Base-by-base conservation (phyloP, 2,888 invertebrate genomes). In the Dusona sp. region DNA sequence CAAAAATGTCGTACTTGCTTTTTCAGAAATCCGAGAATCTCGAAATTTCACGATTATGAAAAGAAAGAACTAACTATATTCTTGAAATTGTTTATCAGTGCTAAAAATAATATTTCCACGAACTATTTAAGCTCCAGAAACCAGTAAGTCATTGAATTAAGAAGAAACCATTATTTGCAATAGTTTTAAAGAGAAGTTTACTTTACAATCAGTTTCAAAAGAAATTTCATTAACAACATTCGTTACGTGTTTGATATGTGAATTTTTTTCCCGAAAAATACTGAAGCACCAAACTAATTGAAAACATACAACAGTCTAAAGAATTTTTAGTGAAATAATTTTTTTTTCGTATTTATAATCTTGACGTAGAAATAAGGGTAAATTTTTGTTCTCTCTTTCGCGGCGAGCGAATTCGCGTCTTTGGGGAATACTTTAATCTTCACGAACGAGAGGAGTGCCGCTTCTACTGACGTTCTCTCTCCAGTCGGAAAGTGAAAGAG, bases 341-440 rank as follows among this genome's bases (percentile, higher is more conserved):
- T 38, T 54, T 57, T 73, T 73, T 54, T 54, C 36, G 36, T 73
- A 33, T 74, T 74, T 61, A 42, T 61, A 61, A 57, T 74, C 22
- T 65, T 68, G 19, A 68, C 13, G 33, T 16, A 29, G 33, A 25
- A 78, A 16, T 19, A 67, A 38, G 38, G 25, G 45, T 42, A 48
- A 13, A 22, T 25, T 38, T 25, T 57, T 42, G 7, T 16, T 51
- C 51, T 73, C 25, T 80, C 45, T 65, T 48, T 48, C 42, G 64
- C 64, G 79, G n/a, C 68, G 36, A 36, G 79, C 65, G 83, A 86
- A 75, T 86, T 72, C 48, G 11, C 74, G 83, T 83, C 85, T 74
- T 81, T 83, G 79, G 85, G 85, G 83, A 83, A 86, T 86, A 86
- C 85, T 86, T 86, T 83, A 86, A 86, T 86, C 83, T 86, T 86